phyloP scores from a whole-genome alignment of 1,140 invertebrate genomes.

The Stratiolaelaps scimitus region DNA sequence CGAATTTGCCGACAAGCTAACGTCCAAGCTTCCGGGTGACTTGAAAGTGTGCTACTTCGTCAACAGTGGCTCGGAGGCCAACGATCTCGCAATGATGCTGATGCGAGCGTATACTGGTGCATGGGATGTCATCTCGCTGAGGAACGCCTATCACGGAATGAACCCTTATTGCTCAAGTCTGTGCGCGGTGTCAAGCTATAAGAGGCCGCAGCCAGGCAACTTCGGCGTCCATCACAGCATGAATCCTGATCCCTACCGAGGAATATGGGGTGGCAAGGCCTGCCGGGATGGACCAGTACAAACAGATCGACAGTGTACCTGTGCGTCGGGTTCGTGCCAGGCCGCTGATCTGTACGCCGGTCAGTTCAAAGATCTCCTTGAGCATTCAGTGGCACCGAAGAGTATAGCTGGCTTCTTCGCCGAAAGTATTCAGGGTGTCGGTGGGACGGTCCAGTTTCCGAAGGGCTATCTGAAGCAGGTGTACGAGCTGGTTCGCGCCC shows the following conservation, averaged over 20 bases:
- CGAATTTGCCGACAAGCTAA: slow-evolving; percentile 73
- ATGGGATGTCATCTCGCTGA: slow-evolving; percentile 67
- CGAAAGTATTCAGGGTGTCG: slow-evolving; percentile 75
- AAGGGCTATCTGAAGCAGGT: slow-evolving; percentile 71
- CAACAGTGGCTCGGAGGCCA: slow-evolving; percentile 93
- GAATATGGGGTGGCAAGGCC: slow-evolving; percentile 69
- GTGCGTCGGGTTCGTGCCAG: slow-evolving; percentile 49
- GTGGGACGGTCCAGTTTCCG: slow-evolving; percentile 80
- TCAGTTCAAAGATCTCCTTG: slow-evolving; percentile 64
- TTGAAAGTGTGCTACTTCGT: slow-evolving; percentile 80
- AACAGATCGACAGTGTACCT: slow-evolving; percentile 53
- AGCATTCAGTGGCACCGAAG: slow-evolving; percentile 57
- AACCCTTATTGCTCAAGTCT: slow-evolving; percentile 66
- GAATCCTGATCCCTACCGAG: slow-evolving; percentile 78
- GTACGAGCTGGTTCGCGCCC: slow-evolving; percentile 58
- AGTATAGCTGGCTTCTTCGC: slow-evolving; percentile 75
- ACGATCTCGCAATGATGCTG: slow-evolving; percentile 79
- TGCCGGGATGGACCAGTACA: slow-evolving; percentile 78
- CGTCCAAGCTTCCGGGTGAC: slow-evolving; percentile 63
- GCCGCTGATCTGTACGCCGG: slow-evolving; percentile 64
- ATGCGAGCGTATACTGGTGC: slow-evolving; percentile 68
- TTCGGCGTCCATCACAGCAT: slow-evolving; percentile 70
- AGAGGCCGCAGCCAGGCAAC: slow-evolving; percentile 57
- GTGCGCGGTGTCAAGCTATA: slow-evolving; percentile 65
- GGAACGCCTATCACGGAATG: slow-evolving; percentile 79